These are phyloP conservation scores for Stenichneumon culpator DNA, from an alignment of 2,888 invertebrate genomes.

Conservation along the genomic window DNA sequence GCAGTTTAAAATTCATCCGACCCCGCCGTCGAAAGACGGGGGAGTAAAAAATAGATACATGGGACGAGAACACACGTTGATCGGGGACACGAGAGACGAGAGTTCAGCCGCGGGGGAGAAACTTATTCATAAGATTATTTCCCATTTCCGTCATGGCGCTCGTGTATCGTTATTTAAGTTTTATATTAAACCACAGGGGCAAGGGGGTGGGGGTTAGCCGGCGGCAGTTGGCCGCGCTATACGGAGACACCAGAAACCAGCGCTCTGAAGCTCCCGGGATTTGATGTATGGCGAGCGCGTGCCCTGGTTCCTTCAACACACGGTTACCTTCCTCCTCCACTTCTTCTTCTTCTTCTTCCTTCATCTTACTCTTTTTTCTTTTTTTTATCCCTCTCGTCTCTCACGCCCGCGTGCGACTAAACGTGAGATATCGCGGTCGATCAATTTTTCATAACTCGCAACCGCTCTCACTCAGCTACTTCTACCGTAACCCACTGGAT, in stretches of 20 bases:
- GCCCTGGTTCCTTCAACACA: conserved; percentile 81
- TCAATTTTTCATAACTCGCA: conserved; percentile 80
- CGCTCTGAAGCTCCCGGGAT: conserved; percentile 70
- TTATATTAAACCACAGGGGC: conserved; percentile 81
- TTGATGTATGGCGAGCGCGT: conserved; percentile 84
- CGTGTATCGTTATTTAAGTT: conserved; percentile 85
- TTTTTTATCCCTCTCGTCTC: conserved; percentile 30
- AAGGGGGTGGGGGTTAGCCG: conserved; percentile 56
- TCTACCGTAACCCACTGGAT: conserved; percentile 32
- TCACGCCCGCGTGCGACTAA: conserved; percentile 77
- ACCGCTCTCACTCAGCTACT: conserved; percentile 5
- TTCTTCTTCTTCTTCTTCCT: conserved; percentile 29
- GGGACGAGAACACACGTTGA: conserved; percentile 5
- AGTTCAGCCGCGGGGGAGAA: conserved; percentile 67
- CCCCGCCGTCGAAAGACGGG: not conserved
- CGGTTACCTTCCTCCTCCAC: conserved; percentile 44
- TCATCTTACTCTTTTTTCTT: conserved; percentile 6
- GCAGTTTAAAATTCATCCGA: not conserved
- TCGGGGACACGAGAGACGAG: conserved; percentile 38
- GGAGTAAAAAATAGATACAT: conserved; percentile 3
- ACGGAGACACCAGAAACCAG: conserved; percentile 48
- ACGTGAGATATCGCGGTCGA: conserved; percentile 84
- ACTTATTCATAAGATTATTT: conserved; percentile 83
- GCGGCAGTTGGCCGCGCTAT: conserved; percentile 71
- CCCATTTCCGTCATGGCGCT: conserved; percentile 82